A percentile compares a stretch with the other conserved stretches of the same genome.
These are phyloP conservation scores for Hyposoter didymator DNA, from an alignment of 2,888 invertebrate species.

Conservation along the genomic window DNA sequence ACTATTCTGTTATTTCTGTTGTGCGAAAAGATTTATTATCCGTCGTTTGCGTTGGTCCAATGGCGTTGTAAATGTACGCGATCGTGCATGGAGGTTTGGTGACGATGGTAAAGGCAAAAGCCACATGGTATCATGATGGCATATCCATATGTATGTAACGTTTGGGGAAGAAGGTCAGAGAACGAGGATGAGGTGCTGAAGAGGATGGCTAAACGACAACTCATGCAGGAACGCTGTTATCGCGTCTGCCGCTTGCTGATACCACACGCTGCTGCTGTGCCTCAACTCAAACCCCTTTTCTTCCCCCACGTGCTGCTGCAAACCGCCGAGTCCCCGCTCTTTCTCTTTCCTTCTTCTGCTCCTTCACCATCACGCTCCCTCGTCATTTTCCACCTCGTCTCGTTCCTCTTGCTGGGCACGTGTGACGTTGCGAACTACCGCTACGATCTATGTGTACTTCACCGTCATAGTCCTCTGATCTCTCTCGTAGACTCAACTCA, in stretches of 20 bases:
- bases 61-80: constrained; percentile 44
- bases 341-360: not conserved
- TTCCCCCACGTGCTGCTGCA: constrained; percentile 18
- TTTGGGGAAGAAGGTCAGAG: constrained; percentile 23
- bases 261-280: constrained; percentile 68
- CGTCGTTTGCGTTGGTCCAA: not conserved
- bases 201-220: constrained; percentile 75
- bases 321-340: constrained; percentile 32
- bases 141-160: not conserved
- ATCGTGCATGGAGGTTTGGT: constrained; percentile 44
- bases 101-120: constrained; percentile 60
- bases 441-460: constrained; percentile 29
- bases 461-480: constrained; percentile 11
- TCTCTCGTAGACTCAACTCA: constrained; percentile 57
- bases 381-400: constrained; percentile 51
- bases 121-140: constrained; percentile 11
- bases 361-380: constrained; percentile 3
- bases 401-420: constrained; percentile 40
- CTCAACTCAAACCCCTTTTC: constrained; percentile 42
- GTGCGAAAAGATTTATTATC: not conserved
- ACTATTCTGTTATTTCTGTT: constrained; percentile 2
- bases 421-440: constrained; percentile 29
- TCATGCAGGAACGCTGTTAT: constrained; percentile 77
- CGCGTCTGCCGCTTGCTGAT: constrained; percentile 77
- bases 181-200: constrained; percentile 62